Percentiles rank a stretch among this genome's conserved stretches.
Evolutionary conservation across 2,113 vertebrate genomes (phyloP).

Genomic region (Gambusia holbrooki): DNA sequence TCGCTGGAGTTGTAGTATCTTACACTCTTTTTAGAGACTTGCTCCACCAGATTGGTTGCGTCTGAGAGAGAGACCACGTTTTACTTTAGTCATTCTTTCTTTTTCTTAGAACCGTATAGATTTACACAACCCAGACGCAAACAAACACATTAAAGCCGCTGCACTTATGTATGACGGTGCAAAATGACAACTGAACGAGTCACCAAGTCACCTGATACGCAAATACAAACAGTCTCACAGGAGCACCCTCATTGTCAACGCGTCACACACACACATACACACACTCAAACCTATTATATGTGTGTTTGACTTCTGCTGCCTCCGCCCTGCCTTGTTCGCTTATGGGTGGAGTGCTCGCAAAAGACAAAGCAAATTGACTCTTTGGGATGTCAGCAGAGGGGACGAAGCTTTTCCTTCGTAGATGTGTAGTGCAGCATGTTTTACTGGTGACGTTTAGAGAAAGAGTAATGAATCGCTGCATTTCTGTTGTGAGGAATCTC

Average conservation of each 20-base stretch:
- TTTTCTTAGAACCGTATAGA: background rate
- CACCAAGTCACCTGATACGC: background rate
- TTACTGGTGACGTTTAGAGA: background rate
- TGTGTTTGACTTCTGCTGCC: background rate
- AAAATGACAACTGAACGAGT: background rate
- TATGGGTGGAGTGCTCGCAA: slow-evolving; percentile 1
- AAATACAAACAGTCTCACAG: background rate
- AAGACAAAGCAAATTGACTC: background rate
- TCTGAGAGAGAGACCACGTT: too few relatives aligned
- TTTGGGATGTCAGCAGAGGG: slow-evolving; percentile 6
- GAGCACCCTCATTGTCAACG: background rate
- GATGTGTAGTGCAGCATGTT: slow-evolving; percentile 24
- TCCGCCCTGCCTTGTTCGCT: slow-evolving; percentile 19
- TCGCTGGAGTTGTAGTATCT: too few relatives aligned
- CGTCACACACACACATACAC: background rate
- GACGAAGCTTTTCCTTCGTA: slow-evolving; percentile 13
- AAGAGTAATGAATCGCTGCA: background rate
- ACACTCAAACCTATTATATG: background rate
- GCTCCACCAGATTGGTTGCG: too few relatives aligned
- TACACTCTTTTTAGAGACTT: too few relatives aligned
- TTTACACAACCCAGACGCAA: background rate
- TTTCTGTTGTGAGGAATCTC: background rate
- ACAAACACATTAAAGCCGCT: background rate
- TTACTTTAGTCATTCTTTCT: background rate
- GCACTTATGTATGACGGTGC: too few relatives aligned